A percentile compares a stretch with the other conserved stretches of the same genome.
phyloP scores from a whole-genome alignment of 1,140 invertebrate species.

The Temnothorax longispinosus region DNA sequence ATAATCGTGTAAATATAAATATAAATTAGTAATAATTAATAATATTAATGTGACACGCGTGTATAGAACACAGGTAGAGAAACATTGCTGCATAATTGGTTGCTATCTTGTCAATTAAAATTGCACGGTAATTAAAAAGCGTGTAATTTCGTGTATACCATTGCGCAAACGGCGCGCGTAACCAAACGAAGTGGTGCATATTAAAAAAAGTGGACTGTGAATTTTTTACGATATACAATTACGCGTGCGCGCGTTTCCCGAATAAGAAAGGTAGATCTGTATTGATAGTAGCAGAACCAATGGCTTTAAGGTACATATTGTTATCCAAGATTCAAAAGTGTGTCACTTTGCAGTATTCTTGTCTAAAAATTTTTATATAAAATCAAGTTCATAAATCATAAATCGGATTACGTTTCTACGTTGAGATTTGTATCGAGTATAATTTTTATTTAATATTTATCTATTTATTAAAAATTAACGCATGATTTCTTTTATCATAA shows the following conservation, averaged over 20 bases:
- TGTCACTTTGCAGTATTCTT: background rate
- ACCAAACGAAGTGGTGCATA: background rate
- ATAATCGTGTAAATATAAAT: background rate
- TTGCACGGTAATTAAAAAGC: conserved; percentile 8
- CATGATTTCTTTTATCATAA: background rate
- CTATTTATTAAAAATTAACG: background rate
- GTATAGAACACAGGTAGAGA: background rate
- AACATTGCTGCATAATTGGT: background rate
- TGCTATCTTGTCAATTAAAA: conserved; percentile 12
- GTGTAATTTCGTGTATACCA: conserved; percentile 3
- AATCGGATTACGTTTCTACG: no score
- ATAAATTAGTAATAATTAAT: background rate
- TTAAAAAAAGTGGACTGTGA: conserved; percentile 23
- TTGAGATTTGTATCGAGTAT: background rate
- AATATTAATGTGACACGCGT: background rate
- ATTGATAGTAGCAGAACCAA: background rate
- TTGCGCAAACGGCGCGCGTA: background rate
- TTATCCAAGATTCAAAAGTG: background rate
- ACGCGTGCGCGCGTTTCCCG: background rate
- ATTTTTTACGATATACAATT: conserved; percentile 31
- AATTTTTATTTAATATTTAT: background rate
- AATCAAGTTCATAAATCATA: background rate
- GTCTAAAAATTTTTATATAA: background rate
- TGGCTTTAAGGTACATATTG: background rate
- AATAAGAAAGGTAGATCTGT: background rate